Base-by-base conservation (phyloP, 2,113 vertebrate species). In the Xiphophorus couchianus region DNA sequence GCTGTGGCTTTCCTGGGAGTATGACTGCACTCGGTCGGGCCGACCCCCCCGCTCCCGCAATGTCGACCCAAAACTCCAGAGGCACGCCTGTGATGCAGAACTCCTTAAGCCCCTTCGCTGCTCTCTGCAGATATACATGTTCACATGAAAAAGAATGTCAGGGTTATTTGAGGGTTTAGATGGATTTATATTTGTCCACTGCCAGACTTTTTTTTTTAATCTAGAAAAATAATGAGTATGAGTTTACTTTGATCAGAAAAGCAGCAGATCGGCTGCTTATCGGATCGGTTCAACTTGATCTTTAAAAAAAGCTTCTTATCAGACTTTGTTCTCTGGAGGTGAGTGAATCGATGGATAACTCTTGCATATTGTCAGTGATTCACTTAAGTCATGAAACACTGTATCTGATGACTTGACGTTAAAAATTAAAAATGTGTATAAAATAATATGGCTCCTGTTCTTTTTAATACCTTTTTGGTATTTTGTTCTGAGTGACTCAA, bases 1-100 rank as follows among this genome's bases (percentile, higher is more conserved):
- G 97, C 98, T n/a, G 91, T 97, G 86, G 82, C 96, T 82, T 97
- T 97, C 94, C 92, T 99, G 44, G 91, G 91, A 33, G 96, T 93
- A 73, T 99, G 96, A 99, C 96, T 96, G 93, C 11, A 86, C 58
- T 33, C 73, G 1, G 66, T 78, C 30, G 66, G 66, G 48, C 81
- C 90, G 44, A 85, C 67, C 64, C 64, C n/a, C 68, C 69, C 86
- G 73, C 85, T 1, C 28, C 28, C 28, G 28, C 28, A 28, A 88
- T 69, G 78, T 90, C 83, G 93, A 71, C 92, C 95, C 77, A 93
- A 94, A 89, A 93, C 93, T 76, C 97, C 95, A 89, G 90, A 90
- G 74, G 94, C 96, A 86, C 94, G 91, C 91, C 95, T 99, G 82
- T 97, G 90, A 96, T 12, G 4, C 88, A 80, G 72, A 82, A 80